Evolutionary conservation across 2,888 invertebrate species (phyloP).

Genomic region (Drosophila monieri): DNA sequence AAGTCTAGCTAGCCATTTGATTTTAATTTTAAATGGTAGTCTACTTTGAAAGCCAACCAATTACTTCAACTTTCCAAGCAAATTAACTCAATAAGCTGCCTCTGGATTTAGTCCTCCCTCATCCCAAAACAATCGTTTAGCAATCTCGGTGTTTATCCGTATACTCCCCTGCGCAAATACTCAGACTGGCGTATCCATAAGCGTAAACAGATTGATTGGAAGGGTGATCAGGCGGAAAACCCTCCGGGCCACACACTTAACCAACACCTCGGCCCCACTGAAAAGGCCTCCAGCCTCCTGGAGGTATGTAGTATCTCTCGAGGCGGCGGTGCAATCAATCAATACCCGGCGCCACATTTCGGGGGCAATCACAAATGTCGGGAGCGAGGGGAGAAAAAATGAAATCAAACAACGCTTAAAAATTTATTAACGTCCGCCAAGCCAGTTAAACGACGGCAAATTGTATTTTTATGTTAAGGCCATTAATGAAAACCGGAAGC

Average conservation of each 20-base stretch:
- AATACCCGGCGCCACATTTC: conserved; percentile 20
- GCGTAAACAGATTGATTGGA: conserved; percentile 40
- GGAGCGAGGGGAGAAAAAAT: conserved; percentile 33
- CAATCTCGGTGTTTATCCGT: neutral
- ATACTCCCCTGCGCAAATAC: conserved; percentile 8
- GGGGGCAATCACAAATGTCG: conserved; percentile 4
- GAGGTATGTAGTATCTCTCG: neutral
- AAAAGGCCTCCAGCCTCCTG: conserved; percentile 17
- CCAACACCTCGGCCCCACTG: conserved; percentile 27
- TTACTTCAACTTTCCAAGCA: neutral
- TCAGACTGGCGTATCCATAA: conserved; percentile 15
- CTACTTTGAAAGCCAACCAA: neutral
- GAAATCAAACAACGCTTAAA: conserved; percentile 70
- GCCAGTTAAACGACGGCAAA: conserved; percentile 70
- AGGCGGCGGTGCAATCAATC: conserved; percentile 21
- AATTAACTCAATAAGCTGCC: neutral
- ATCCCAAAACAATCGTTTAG: neutral
- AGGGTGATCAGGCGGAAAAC: conserved; percentile 38
- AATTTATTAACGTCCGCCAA: conserved; percentile 66
- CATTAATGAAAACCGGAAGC: conserved; percentile 72
- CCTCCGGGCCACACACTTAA: conserved; percentile 32
- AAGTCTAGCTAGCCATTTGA: neutral
- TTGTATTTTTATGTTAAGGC: conserved; percentile 77
- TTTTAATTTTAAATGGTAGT: neutral
- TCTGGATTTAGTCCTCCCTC: neutral